phyloP scores from a whole-genome alignment of 2,797 vertebrate genomes.

The Psittacula derbiana region DNA sequence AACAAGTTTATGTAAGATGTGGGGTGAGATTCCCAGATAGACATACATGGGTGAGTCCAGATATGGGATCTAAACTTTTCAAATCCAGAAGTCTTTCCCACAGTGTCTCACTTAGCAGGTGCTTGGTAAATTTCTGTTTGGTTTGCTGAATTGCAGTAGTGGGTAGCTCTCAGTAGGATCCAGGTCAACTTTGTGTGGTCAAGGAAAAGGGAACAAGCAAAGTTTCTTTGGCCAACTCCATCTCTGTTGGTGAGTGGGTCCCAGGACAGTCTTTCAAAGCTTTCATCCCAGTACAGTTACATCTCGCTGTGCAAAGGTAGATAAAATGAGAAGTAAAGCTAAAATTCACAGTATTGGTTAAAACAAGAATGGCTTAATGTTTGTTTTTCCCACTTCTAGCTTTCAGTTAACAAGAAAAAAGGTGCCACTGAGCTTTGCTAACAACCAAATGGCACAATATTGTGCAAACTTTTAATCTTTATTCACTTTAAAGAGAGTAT shows the following conservation, averaged over 20 bases:
- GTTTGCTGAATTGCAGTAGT: neutral
- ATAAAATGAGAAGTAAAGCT: neutral
- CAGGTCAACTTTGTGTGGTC: fast-evolving
- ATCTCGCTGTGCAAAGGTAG: neutral
- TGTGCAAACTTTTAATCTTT: neutral
- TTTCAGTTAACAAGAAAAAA: neutral
- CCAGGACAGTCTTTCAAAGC: neutral
- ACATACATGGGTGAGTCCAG: neutral
- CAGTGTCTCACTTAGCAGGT: neutral
- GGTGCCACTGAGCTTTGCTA: neutral
- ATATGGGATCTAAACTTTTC: neutral
- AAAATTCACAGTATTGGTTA: fast-evolving
- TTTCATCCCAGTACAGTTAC: neutral
- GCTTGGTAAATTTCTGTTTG: neutral
- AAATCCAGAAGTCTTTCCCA: neutral
- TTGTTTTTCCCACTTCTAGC: neutral
- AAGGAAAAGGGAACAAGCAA: neutral
- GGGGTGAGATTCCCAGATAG: neutral
- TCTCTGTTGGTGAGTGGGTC: neutral
- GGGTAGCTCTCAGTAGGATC: neutral
- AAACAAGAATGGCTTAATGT: neutral
- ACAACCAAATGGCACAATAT: neutral
- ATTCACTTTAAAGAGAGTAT: neutral
- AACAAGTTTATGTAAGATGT: neutral
- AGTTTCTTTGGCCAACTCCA: neutral